Conservation (phyloP, 1,140 invertebrate genomes). For the Popillia japonica region DNA sequence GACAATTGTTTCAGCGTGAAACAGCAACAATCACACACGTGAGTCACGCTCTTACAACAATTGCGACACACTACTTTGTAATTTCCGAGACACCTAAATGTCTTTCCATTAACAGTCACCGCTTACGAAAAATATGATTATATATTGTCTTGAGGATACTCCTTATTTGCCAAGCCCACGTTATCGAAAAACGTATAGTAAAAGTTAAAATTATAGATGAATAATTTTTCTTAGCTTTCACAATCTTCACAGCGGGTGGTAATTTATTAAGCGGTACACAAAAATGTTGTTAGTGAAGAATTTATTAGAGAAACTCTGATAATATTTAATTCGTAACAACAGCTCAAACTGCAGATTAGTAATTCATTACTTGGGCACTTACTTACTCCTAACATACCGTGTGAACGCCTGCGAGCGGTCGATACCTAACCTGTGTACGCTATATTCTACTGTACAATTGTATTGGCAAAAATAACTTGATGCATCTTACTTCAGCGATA, state of each 20-base stretch:
- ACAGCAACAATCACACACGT: not conserved
- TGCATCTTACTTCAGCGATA: no score
- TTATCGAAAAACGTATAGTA: not conserved
- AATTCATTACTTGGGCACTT: no score
- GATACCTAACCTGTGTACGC: no score
- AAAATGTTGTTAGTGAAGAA: not conserved
- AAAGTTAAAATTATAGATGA: not conserved
- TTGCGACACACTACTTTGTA: conserved; percentile 4
- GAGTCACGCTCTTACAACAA: not conserved
- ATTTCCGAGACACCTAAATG: conserved; percentile 24
- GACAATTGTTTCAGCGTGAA: not conserved
- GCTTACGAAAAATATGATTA: not conserved
- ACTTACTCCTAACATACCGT: no score
- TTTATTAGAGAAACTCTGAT: no score
- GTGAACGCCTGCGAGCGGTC: no score
- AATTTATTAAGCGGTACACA: not conserved
- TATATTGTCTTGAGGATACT: not conserved
- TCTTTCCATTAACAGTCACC: not conserved
- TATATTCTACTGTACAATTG: no score
- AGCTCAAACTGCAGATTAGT: no score
- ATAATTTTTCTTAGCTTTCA: not conserved
- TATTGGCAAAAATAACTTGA: no score
- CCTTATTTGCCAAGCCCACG: not conserved
- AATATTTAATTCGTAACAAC: no score
- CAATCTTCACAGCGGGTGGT: not conserved